Evolutionary conservation across 2,888 invertebrate species (phyloP).

Genomic region (Drosophila parthenogenetica): DNA sequence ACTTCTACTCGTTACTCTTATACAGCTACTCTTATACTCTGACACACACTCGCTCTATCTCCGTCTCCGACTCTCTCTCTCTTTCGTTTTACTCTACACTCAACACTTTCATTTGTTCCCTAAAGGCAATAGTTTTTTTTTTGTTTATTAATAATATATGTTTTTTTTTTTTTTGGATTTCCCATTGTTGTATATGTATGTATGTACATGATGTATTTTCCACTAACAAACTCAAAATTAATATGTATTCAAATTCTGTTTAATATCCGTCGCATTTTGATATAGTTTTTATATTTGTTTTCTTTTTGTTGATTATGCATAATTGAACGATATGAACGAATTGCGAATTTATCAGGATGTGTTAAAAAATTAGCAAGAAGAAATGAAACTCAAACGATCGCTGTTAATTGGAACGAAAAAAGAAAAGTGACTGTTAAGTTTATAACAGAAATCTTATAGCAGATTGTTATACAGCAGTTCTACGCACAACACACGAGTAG

Average conservation of each 20-base stretch:
- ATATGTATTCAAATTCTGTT: conserved; percentile 23
- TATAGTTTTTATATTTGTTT: conserved; percentile 24
- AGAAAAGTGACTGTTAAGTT: too few species aligned
- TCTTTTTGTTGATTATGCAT: conserved; percentile 59
- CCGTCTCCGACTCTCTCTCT: conserved; percentile 1
- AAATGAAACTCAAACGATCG: neutral
- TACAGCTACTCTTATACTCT: conserved; percentile 15
- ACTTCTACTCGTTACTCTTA: conserved; percentile 13
- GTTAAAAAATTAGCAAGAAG: neutral
- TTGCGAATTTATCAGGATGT: conserved; percentile 19
- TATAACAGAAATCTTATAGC: neutral
- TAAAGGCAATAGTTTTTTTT: conserved; percentile 63
- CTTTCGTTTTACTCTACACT: conserved; percentile 28
- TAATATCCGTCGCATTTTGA: conserved; percentile 41
- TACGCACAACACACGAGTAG: neutral
- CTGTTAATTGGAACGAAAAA: neutral
- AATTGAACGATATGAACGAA: conserved; percentile 62
- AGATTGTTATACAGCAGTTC: conserved; percentile 5
- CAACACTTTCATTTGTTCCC: conserved; percentile 64
- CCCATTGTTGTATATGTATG: conserved; percentile 12
- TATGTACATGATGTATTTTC: conserved; percentile 28
- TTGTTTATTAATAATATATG: conserved; percentile 22
- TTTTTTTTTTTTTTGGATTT: conserved; percentile 21
- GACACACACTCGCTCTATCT: neutral
- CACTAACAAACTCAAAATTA: conserved; percentile 27